Conservation (phyloP, 1,140 invertebrate genomes). For the Apis florea region DNA sequence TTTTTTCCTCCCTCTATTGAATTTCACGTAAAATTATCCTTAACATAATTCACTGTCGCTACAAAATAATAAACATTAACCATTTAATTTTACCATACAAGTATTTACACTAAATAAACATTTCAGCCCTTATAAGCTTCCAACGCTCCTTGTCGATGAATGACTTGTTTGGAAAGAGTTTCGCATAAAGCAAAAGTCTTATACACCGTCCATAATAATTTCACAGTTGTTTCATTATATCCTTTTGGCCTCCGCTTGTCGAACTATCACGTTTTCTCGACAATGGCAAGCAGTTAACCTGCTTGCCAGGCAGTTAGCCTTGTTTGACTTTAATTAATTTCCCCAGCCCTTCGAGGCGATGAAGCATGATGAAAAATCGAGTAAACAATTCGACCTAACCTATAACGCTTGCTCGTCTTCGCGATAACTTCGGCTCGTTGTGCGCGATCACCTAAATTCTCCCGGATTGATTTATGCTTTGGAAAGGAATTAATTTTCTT, state of each 20-base stretch:
- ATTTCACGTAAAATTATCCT: too few species aligned
- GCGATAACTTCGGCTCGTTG: constrained; percentile 5
- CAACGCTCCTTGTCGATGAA: too few species aligned
- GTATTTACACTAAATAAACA: too few species aligned
- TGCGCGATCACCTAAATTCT: background rate
- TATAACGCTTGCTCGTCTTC: constrained; percentile 51
- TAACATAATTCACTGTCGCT: too few species aligned
- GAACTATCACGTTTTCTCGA: constrained; percentile 42
- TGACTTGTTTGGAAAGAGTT: too few species aligned
- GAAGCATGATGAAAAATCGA: constrained; percentile 74
- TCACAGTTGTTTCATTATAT: constrained; percentile 1
- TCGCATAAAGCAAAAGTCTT: too few species aligned
- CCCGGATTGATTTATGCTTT: background rate
- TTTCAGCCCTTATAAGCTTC: too few species aligned
- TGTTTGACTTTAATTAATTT: constrained; percentile 78
- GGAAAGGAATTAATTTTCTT: background rate
- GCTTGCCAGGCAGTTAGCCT: constrained; percentile 69
- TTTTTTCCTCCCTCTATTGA: too few species aligned
- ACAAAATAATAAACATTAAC: too few species aligned
- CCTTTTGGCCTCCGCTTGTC: background rate
- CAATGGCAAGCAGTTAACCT: constrained; percentile 68
- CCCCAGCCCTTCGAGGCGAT: constrained; percentile 57
- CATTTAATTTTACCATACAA: too few species aligned
- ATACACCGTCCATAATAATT: too few species aligned
- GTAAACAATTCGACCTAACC: constrained; percentile 64